Conservation (phyloP, 2,113 vertebrate species). For the Austrofundulus limnaeus region DNA sequence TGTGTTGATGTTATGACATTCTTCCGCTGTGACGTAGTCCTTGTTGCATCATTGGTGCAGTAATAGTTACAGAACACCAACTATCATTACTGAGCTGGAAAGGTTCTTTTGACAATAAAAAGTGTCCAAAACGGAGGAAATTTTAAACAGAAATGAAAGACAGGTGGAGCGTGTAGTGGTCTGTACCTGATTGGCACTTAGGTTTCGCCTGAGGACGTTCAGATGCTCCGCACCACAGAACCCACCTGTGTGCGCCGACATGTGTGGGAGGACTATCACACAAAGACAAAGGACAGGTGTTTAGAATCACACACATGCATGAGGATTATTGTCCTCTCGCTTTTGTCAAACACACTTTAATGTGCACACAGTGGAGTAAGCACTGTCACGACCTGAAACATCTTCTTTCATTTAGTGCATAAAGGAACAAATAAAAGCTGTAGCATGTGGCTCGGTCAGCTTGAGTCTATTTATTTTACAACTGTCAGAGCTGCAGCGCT, state of each 20-base stretch:
- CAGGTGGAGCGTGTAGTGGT: slow-evolving; percentile 4
- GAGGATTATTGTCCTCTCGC: not conserved
- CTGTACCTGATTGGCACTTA: slow-evolving; percentile 51
- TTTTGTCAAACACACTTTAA: too few species aligned
- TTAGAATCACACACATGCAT: not conserved
- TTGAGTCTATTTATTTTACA: not conserved
- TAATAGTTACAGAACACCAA: not conserved
- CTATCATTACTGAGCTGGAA: not conserved
- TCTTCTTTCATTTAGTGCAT: not conserved
- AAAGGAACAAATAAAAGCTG: not conserved
- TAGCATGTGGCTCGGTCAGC: slow-evolving; percentile 5
- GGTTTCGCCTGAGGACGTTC: slow-evolving; percentile 49
- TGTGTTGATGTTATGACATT: not conserved
- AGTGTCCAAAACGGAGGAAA: not conserved
- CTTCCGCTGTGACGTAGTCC: not conserved
- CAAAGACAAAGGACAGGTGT: slow-evolving; percentile 20
- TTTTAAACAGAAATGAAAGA: not conserved
- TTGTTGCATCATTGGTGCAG: slow-evolving; percentile 3
- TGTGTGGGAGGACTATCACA: slow-evolving; percentile 51
- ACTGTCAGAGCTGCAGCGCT: too few species aligned
- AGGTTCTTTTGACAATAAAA: slow-evolving; percentile 15
- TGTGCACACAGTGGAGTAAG: not conserved
- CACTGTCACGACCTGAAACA: not conserved
- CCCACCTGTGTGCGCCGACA: slow-evolving; percentile 27
- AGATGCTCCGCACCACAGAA: slow-evolving; percentile 73